phyloP scores from a whole-genome alignment of 2,797 vertebrate genomes.

The Esox lucius region DNA sequence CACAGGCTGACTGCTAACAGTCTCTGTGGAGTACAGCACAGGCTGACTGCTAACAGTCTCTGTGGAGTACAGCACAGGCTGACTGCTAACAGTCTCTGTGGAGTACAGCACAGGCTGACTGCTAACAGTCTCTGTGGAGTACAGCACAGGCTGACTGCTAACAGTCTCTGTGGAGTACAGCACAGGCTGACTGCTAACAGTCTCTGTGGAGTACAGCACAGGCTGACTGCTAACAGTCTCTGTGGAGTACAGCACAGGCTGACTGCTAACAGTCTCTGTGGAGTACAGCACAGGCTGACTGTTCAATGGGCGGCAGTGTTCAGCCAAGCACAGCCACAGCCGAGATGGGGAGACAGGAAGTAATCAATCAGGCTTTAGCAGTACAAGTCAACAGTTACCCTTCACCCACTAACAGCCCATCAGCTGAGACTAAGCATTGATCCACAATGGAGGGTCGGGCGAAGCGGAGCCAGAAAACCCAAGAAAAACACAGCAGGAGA shows the following conservation, averaged over 20 bases:
- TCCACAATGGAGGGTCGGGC: conserved; percentile 40
- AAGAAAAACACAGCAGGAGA: conserved; percentile 31
- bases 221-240: no score
- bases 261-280: no score
- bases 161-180: no score
- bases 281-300: no score
- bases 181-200: not conserved
- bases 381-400: conserved; percentile 75
- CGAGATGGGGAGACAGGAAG: conserved; percentile 66
- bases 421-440: conserved; percentile 68
- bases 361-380: conserved; percentile 71
- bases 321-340: conserved; percentile 41
- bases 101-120: no score
- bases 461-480: conserved; percentile 20
- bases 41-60: no score
- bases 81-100: not conserved
- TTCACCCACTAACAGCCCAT: conserved; percentile 54
- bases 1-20: no score
- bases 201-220: conserved; percentile 16
- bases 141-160: no score
- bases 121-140: no score
- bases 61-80: not conserved
- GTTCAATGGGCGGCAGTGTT: conserved; percentile 36
- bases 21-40: no score
- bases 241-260: no score